These are phyloP conservation scores for Micromussa lordhowensis DNA, from an alignment of 92 coral and sea anemone genomes.

Conservation along the genomic window DNA sequence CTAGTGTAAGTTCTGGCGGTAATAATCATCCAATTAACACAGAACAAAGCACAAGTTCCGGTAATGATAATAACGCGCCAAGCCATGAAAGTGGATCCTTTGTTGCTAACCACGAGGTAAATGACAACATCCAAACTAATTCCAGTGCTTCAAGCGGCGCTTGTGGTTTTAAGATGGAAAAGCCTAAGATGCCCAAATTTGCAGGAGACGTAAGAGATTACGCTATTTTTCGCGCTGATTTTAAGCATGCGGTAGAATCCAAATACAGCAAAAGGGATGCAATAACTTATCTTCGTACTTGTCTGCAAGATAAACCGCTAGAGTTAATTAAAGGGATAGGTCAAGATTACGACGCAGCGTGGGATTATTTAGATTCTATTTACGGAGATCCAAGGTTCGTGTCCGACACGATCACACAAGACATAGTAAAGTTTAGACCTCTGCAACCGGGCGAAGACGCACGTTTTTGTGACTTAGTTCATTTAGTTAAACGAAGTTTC, in stretches of 20 bases:
- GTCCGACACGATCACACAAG: constrained; percentile 66
- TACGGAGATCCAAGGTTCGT: constrained; percentile 68
- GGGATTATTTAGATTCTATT: constrained; percentile 69
- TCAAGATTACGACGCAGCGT: constrained; percentile 69
- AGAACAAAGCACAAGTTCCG: too few relatives aligned
- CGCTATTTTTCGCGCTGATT: constrained; percentile 57
- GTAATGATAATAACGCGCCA: too few relatives aligned
- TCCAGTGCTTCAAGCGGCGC: background rate
- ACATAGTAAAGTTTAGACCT: constrained; percentile 62
- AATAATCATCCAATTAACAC: too few relatives aligned
- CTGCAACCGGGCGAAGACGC: constrained; percentile 66
- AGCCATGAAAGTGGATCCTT: too few relatives aligned
- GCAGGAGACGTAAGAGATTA: constrained; percentile 72
- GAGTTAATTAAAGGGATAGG: constrained; percentile 70
- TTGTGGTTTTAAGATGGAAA: constrained; percentile 65
- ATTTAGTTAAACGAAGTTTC: constrained; percentile 57
- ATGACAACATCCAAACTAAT: background rate
- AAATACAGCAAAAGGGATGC: constrained; percentile 61
- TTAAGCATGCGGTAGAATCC: constrained; percentile 66
- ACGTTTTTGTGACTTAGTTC: constrained; percentile 67
- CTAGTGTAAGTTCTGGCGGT: too few relatives aligned
- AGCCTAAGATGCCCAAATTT: constrained; percentile 72
- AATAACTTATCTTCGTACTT: constrained; percentile 62
- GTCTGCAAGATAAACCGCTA: constrained; percentile 68
- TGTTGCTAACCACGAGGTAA: too few relatives aligned